These are phyloP conservation scores for Unio pictorum DNA, from an alignment of 2,888 invertebrate species.

Conservation along the genomic window DNA sequence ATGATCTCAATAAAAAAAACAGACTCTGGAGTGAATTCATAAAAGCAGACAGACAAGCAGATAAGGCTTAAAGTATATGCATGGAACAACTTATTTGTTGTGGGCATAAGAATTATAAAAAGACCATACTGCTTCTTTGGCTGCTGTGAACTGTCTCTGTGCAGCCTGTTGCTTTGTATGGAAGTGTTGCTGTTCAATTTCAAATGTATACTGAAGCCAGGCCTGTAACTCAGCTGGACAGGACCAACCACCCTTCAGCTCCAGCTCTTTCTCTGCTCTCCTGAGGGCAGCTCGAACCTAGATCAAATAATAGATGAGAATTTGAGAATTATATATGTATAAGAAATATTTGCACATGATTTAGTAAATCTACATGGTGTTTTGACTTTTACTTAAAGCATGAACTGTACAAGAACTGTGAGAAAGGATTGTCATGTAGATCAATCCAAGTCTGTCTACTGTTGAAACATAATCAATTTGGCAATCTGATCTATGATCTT, in stretches of 20 bases:
- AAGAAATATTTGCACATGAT: background rate
- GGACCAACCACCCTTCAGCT: slow-evolving; percentile 85
- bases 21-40: too few species aligned
- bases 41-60: too few species aligned
- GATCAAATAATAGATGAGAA: slow-evolving; percentile 3
- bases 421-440: too few species aligned
- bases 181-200: slow-evolving; percentile 92
- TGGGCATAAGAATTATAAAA: too few species aligned
- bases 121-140: slow-evolving; percentile 86
- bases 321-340: background rate
- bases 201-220: slow-evolving; percentile 96
- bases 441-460: too few species aligned
- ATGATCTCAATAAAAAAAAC: too few species aligned
- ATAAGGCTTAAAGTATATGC: too few species aligned
- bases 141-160: slow-evolving; percentile 87
- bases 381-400: background rate
- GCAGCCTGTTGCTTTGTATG: slow-evolving; percentile 87
- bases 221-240: slow-evolving; percentile 90
- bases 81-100: too few species aligned
- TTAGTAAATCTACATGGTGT: background rate
- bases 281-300: slow-evolving; percentile 81
- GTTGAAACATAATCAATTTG: too few species aligned
- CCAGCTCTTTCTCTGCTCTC: slow-evolving; percentile 90
- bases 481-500: too few species aligned
- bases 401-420: too few species aligned